These are phyloP conservation scores for Exocentrus adspersus DNA, from an alignment of 2,888 invertebrate species.

Conservation along the genomic window DNA sequence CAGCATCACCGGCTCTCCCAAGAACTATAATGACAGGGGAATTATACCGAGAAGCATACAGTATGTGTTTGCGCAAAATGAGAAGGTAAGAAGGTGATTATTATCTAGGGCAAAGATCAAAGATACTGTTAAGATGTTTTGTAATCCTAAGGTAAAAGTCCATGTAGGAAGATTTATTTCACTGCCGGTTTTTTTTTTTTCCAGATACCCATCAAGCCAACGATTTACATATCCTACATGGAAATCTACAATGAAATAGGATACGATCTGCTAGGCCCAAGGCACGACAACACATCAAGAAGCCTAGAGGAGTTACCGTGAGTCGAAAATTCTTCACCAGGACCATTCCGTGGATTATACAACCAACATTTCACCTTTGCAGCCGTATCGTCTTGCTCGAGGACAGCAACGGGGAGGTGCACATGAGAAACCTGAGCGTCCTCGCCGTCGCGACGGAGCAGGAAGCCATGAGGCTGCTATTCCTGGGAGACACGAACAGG, in stretches of 20 bases:
- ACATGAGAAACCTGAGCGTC: constrained; percentile 64
- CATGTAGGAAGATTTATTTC: too few relatives aligned
- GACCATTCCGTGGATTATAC: background rate
- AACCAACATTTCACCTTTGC: constrained; percentile 37
- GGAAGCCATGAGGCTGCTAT: constrained; percentile 66
- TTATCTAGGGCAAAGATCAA: constrained; percentile 14
- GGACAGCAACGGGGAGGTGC: constrained; percentile 64
- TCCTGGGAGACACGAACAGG: constrained; percentile 66
- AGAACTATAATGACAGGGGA: constrained; percentile 62
- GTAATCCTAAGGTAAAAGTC: too few relatives aligned
- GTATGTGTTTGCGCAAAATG: constrained; percentile 63
- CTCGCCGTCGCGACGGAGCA: constrained; percentile 63
- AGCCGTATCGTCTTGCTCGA: constrained; percentile 64
- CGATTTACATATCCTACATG: constrained; percentile 65
- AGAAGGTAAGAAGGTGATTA: constrained; percentile 51
- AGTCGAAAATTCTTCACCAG: too few relatives aligned
- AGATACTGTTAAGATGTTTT: constrained; percentile 11
- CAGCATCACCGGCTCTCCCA: constrained; percentile 65
- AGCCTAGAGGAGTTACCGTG: constrained; percentile 66
- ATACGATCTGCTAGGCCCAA: constrained; percentile 65
- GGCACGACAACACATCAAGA: constrained; percentile 50
- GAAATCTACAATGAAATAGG: constrained; percentile 69
- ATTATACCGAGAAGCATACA: constrained; percentile 66
- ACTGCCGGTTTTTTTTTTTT: too few relatives aligned
- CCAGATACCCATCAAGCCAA: constrained; percentile 41